phyloP scores from a whole-genome alignment of 2,113 vertebrate genomes.

The Chamaetylas fuelleborni region DNA sequence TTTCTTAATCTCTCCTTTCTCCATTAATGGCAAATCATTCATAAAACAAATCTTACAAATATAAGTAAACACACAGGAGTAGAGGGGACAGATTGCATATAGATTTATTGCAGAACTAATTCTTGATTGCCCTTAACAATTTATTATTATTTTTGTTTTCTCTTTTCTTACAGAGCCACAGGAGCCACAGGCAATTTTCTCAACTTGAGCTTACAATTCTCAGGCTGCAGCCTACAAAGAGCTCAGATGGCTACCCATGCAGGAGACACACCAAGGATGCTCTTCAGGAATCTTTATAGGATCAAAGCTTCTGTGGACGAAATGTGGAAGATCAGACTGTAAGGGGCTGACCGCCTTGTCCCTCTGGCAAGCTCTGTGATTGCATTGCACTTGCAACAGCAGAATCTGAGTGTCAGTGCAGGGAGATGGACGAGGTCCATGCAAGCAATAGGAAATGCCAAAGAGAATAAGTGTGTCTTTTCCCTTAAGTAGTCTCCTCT shows the following conservation, averaged over 20 bases:
- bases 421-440: not conserved
- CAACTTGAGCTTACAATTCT: not conserved
- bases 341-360: not conserved
- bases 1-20: slow-evolving; percentile 77
- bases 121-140: slow-evolving; percentile 41
- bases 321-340: not conserved
- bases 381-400: not conserved
- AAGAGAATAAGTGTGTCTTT: not conserved
- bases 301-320: not conserved
- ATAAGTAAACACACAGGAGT: slow-evolving; percentile 54
- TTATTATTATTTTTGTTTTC: slow-evolving; percentile 36
- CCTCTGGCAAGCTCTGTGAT: not conserved
- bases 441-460: not conserved
- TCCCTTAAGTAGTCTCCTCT: not conserved
- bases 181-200: not conserved
- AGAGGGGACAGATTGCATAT: slow-evolving; percentile 19
- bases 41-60: slow-evolving; percentile 62
- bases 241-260: not conserved
- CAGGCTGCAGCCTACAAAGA: not conserved
- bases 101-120: slow-evolving; percentile 52
- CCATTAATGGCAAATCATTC: slow-evolving; percentile 70
- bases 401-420: not conserved
- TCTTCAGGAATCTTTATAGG: not conserved
- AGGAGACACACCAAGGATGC: not conserved
- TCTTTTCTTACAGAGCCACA: not conserved